phyloP scores from a whole-genome alignment of 53 echinoderm and acorn worm species.

The Astropecten irregularis region DNA sequence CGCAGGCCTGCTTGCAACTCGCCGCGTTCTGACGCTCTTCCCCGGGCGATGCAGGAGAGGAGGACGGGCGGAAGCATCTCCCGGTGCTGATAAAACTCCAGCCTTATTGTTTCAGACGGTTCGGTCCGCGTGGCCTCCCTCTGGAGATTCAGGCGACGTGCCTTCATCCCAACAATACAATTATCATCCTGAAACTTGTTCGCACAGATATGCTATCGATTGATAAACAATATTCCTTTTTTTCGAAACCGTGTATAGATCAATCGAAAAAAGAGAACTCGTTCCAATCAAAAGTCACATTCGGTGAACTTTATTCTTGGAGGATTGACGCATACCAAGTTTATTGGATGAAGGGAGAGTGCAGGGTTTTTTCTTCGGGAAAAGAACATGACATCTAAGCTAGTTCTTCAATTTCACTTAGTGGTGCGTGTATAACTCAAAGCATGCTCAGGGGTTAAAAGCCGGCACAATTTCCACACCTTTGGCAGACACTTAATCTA shows the following conservation, averaged over 20 bases:
- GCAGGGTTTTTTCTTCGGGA: too few species aligned
- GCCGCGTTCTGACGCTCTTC: slow-evolving; percentile 34
- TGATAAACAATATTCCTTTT: not conserved
- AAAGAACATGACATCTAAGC: too few species aligned
- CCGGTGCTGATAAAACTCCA: not conserved
- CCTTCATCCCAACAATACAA: not conserved
- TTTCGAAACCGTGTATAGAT: not conserved
- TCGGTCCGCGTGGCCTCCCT: not conserved
- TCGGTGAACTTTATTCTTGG: not conserved
- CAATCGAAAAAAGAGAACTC: not conserved
- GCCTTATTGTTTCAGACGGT: not conserved
- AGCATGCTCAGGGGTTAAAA: too few species aligned
- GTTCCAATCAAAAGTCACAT: not conserved
- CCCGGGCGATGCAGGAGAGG: slow-evolving; percentile 8
- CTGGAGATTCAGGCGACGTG: not conserved
- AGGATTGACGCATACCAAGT: slow-evolving; percentile 5
- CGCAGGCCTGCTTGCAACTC: slow-evolving; percentile 48
- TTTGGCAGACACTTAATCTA: too few species aligned
- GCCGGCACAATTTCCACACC: too few species aligned
- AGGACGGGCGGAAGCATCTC: slow-evolving; percentile 22
- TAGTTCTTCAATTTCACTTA: too few species aligned
- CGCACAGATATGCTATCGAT: not conserved
- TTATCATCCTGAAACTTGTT: not conserved
- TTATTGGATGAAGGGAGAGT: not conserved
- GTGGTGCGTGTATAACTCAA: too few species aligned